Evolutionary conservation across 1,140 invertebrate species (phyloP).

Genomic region (Calephelis virginiensis): DNA sequence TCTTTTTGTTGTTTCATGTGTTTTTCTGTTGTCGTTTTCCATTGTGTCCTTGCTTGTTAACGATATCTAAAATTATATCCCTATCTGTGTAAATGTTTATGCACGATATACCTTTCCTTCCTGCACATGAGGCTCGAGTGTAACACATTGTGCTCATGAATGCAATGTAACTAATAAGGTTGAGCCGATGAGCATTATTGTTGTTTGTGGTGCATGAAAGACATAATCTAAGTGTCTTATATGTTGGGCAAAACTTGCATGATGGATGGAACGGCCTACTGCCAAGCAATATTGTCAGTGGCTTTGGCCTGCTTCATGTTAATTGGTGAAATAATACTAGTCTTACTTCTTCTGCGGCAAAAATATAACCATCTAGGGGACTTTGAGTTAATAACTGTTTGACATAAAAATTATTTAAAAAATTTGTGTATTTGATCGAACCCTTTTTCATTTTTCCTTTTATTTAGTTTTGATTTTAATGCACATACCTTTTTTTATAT

Average conservation of each 20-base stretch:
- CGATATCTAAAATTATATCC: conserved; percentile 55
- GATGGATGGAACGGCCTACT: conserved; percentile 67
- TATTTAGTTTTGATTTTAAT: conserved; percentile 4
- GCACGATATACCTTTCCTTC: conserved; percentile 72
- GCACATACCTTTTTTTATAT: conserved; percentile 1
- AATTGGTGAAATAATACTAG: conserved; percentile 9
- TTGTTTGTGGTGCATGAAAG: conserved; percentile 75
- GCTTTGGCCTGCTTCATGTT: conserved; percentile 62
- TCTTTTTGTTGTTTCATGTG: conserved; percentile 52
- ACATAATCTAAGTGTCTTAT: conserved; percentile 45
- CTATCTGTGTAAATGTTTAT: conserved; percentile 67
- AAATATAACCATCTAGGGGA: not conserved
- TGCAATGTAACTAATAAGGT: conserved; percentile 61
- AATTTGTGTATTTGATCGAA: not conserved
- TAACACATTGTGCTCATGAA: conserved; percentile 68
- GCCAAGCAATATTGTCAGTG: conserved; percentile 60
- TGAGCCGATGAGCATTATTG: conserved; percentile 68
- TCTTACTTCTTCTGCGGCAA: not conserved
- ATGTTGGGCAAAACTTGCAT: conserved; percentile 69
- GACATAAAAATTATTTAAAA: not conserved
- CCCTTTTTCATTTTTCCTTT: conserved; percentile 6
- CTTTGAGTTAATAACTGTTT: not conserved
- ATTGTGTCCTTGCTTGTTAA: conserved; percentile 66
- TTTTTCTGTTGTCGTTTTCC: conserved; percentile 62
- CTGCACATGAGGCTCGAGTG: conserved; percentile 66